Evolutionary conservation across 1,140 invertebrate genomes (phyloP).

Genomic region (Pseudomyrmex dendroicus): DNA sequence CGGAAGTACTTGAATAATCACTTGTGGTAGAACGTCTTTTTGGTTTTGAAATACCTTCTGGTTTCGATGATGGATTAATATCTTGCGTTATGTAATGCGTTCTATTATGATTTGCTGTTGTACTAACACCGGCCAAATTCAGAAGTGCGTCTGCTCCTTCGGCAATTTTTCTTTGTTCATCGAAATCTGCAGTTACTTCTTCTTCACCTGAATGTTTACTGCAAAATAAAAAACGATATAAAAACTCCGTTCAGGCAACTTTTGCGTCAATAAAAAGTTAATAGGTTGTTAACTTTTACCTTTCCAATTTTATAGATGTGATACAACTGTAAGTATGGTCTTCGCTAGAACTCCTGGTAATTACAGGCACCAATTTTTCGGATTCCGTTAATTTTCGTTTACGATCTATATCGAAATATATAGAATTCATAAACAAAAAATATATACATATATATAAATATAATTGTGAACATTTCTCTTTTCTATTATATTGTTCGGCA

Average conservation of each 20-base stretch:
- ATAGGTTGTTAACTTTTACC: slow-evolving; percentile 67
- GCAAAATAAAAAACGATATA: slow-evolving; percentile 38
- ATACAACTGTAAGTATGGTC: slow-evolving; percentile 91
- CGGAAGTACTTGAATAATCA: slow-evolving; percentile 76
- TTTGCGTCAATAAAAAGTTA: background rate
- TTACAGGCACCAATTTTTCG: slow-evolving; percentile 86
- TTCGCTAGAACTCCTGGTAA: slow-evolving; percentile 90
- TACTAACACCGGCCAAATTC: slow-evolving; percentile 89
- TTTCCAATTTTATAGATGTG: slow-evolving; percentile 81
- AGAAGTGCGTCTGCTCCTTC: slow-evolving; percentile 92
- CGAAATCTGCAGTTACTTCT: slow-evolving; percentile 85
- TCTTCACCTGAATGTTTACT: slow-evolving; percentile 75
- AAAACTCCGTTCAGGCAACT: background rate
- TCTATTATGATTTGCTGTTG: slow-evolving; percentile 75
- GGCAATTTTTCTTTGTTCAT: slow-evolving; percentile 91
- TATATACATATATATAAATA: too few species aligned
- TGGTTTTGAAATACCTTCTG: slow-evolving; percentile 69
- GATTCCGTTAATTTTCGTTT: slow-evolving; percentile 79
- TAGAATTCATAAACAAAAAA: slow-evolving; percentile 9
- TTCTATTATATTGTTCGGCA: too few species aligned
- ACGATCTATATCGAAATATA: slow-evolving; percentile 73
- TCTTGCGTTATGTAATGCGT: slow-evolving; percentile 68
- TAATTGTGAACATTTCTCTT: too few species aligned
- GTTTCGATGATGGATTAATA: slow-evolving; percentile 58
- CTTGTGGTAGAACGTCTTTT: slow-evolving; percentile 77